Evolutionary conservation across 2,797 vertebrate species (phyloP).

Genomic region (Amblyopsis hoosieri): DNA sequence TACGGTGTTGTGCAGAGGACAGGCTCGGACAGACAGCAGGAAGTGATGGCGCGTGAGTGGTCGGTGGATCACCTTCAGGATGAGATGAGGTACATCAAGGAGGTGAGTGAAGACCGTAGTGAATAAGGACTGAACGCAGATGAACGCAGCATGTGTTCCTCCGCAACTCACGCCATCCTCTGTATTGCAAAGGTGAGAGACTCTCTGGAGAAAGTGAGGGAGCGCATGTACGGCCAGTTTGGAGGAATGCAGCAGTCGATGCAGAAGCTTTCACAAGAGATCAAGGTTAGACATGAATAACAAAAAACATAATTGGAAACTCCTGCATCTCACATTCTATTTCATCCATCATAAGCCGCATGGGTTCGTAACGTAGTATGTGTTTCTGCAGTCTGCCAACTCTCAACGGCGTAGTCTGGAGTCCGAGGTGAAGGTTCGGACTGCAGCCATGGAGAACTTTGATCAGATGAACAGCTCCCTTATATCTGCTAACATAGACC

Average conservation of each 20-base stretch:
- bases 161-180: not conserved
- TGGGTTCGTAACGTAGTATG: not conserved
- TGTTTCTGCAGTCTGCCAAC: conserved; percentile 79
- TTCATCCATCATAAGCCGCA: not conserved
- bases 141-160: not conserved
- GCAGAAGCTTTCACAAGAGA: conserved; percentile 88
- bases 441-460: conserved; percentile 88
- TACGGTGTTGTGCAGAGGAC: conserved; percentile 88
- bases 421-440: conserved; percentile 85
- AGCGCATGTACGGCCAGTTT: conserved; percentile 94
- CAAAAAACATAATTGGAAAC: not conserved
- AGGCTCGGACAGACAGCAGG: conserved; percentile 83
- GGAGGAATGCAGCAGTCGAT: conserved; percentile 95
- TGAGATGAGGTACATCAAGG: conserved; percentile 97
- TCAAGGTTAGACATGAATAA: conserved; percentile 78
- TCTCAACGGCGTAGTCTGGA: conserved; percentile 85
- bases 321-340: not conserved
- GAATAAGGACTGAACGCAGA: not conserved
- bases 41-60: conserved; percentile 94
- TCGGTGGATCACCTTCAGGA: conserved; percentile 89
- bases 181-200: conserved; percentile 86
- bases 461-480: conserved; percentile 91
- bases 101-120: conserved; percentile 79
- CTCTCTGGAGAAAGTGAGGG: conserved; percentile 96
- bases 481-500: conserved; percentile 85